Base-by-base conservation (phyloP, 2,888 invertebrate species). In the Tribolium freemani region DNA sequence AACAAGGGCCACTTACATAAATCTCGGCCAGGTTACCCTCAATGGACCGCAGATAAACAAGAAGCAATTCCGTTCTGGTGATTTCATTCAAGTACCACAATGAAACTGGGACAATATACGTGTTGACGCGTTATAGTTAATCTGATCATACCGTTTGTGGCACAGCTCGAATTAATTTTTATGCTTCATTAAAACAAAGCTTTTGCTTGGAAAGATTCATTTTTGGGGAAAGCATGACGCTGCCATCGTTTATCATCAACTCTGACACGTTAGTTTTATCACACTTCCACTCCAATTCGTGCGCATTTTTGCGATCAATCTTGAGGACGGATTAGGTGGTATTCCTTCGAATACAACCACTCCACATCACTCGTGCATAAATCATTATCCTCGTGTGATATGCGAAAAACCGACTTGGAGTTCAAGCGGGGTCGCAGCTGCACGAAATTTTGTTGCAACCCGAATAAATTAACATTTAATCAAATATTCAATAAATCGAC, bases 241-340 rank as follows among this genome's bases (percentile, higher is more conserved):
- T 48, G 60, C 13, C 60, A 63, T 68, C 68, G 50, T 68, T 53
- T 57, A 68, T 68, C 68, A 68, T 68, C 56, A 20, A n/a, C 9
- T 9, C 54, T 56, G 67, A 67, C 67, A 64, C 66, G 45, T 57
- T 58, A 69, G 60, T 60, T 60, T 69, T 69, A 69, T 69, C 69
- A 60, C 58, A 53, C 60, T 69, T 69, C 69, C 60, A 60, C 60
- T 69, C 53, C 69, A 45, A 69, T 60, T 60, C 69, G 45, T 69
- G 48, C 58, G 53, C 60, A 58, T 60, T 69, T 60, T 60, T 48
- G 51, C 45, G 31, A 68, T 68, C 68, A 58, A 58, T 68, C 68
- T 68, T 51, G 60, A 60, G 60, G 48, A 48, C 26, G 48, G 60
- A 60, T 63, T 63, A 60, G 44, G 58, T 56, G 5, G 38, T 38